Percentiles rank a stretch among this genome's conserved stretches.
phyloP scores from a whole-genome alignment of 2,113 vertebrate species.

The Pygoscelis antarcticus region DNA sequence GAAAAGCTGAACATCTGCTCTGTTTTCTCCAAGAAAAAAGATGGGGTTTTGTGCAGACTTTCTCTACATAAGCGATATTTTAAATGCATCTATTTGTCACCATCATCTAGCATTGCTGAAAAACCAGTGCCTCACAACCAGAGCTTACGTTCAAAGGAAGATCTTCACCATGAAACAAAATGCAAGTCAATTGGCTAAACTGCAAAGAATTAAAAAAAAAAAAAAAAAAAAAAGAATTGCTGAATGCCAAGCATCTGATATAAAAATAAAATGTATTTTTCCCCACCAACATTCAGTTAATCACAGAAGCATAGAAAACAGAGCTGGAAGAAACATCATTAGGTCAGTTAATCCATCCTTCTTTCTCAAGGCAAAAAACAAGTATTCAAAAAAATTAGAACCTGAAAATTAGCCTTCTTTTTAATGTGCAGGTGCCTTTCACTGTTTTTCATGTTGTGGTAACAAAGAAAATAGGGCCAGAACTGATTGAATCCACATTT shows the following conservation, averaged over 20 bases:
- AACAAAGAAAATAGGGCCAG: background rate
- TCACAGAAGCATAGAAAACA: background rate
- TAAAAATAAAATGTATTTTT: background rate
- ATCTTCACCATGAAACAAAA: background rate
- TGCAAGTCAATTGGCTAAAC: background rate
- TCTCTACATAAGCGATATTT: background rate
- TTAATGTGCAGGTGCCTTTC: background rate
- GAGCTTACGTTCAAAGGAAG: background rate
- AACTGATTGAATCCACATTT: background rate
- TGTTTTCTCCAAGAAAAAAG: background rate
- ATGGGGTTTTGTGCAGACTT: background rate
- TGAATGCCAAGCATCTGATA: background rate
- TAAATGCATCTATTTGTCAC: background rate
- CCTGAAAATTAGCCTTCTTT: background rate
- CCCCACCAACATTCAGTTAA: accelerated
- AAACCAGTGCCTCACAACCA: background rate
- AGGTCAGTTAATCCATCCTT: background rate
- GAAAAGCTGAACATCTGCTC: background rate
- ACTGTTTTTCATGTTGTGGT: background rate
- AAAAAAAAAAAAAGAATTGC: background rate
- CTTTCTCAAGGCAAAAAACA: background rate
- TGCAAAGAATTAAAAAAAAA: background rate
- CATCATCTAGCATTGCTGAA: background rate
- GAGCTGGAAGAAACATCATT: background rate
- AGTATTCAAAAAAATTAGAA: background rate